Evolutionary conservation across 2,888 invertebrate genomes (phyloP).

Genomic region (Melikaiella ostensackeni): DNA sequence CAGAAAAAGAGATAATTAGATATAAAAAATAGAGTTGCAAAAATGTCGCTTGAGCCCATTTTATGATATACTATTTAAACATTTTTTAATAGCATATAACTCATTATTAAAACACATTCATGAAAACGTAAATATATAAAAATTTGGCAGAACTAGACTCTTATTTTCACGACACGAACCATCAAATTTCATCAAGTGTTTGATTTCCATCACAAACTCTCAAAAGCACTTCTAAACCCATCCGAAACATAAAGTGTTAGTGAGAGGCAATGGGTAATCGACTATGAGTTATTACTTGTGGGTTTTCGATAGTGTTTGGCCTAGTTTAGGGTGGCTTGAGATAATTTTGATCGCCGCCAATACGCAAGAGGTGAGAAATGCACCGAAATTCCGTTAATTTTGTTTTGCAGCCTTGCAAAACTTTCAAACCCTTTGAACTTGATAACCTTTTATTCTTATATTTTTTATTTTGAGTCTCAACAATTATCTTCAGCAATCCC

Average conservation of each 20-base stretch:
- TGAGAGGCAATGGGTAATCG: constrained; percentile 17
- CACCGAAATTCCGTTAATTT: not conserved
- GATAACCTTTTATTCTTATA: not conserved
- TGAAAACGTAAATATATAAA: not conserved
- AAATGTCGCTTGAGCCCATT: too few species aligned
- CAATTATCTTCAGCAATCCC: not conserved
- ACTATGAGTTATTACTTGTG: constrained; percentile 30
- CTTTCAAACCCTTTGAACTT: not conserved
- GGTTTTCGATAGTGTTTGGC: constrained; percentile 20
- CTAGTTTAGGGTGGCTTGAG: constrained; percentile 2
- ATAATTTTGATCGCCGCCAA: not conserved
- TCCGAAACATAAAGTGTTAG: constrained; percentile 23
- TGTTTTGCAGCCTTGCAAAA: not conserved
- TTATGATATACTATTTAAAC: too few species aligned
- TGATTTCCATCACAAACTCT: constrained; percentile 16
- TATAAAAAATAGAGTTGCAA: too few species aligned
- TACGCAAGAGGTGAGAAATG: not conserved
- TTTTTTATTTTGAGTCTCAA: not conserved
- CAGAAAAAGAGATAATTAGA: too few species aligned
- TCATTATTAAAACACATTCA: not conserved
- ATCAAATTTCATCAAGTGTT: constrained; percentile 21
- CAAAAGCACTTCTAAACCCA: constrained; percentile 15
- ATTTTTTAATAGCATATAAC: too few species aligned
- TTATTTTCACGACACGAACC: not conserved
- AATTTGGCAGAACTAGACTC: not conserved